Evolutionary conservation across 2,797 vertebrate species (phyloP), one percentile per base, ranked within the genome.

Genomic region (Chaetophractus vellerosus): DNA sequence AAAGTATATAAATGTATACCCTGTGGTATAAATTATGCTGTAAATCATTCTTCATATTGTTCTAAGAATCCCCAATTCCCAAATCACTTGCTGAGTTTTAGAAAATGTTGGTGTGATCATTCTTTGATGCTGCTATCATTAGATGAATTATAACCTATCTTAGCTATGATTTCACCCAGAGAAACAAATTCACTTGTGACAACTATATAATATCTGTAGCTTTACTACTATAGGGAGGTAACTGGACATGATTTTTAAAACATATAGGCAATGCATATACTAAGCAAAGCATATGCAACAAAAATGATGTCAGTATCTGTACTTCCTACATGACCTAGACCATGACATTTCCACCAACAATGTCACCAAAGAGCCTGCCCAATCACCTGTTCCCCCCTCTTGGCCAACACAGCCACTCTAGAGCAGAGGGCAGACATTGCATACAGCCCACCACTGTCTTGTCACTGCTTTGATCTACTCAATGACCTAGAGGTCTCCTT

Each of bases 381-480:
- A 28, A 10, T 0, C 24, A 14, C 15, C 63, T 59, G 0, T 12
- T 48, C 2, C 8, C 38, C 16, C 6, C 0, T 61, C 23, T 2
- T 71, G 14, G 6, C 15, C 18, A 38, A 18, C 9, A 38, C 7
- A 0, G 0, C 4, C 9, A 11, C 31, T 76, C 15, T 8, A 52
- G 6, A 90, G 11, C 6, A 82, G 28, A 21, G 7, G 14, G 0
- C 15, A 41, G 6, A 63, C 72, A 1, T 1, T 19, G 7, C 1
- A 10, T 9, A 36, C 0, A 63, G 18, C 6, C 14, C 9, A 16
- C 9, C 2, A 9, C 2, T 38, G 5, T 5, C 15, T 9, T 33
- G 24, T 64, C 3, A 5, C 1, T 38, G 11, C 15, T 3, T 9
- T 79, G 26, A 1, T 57, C 5, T n/a, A 3, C 6, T 38, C 5